Conservation (phyloP, 2,113 vertebrate genomes). For the Anguilla rostrata region DNA sequence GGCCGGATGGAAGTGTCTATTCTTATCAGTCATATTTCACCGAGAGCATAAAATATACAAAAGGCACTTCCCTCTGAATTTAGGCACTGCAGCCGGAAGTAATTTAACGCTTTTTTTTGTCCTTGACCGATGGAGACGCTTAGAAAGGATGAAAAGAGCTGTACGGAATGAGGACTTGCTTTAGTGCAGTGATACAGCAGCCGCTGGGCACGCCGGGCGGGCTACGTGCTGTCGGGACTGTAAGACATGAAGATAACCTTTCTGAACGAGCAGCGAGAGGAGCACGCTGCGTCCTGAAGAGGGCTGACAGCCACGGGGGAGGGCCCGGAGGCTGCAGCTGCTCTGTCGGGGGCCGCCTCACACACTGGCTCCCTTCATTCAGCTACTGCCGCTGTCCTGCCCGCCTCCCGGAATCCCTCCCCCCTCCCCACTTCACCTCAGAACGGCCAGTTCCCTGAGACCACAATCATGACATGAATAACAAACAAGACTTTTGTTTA, state of each 20-base stretch:
- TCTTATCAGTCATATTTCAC: not conserved
- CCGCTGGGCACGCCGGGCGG: not conserved
- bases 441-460: not conserved
- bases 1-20: not conserved
- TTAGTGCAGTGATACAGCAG: not conserved
- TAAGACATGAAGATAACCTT: not conserved
- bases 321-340: not conserved
- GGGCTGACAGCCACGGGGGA: not conserved
- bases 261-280: not conserved
- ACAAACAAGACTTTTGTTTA: not conserved
- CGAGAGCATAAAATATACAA: not conserved
- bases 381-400: not conserved
- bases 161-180: not conserved
- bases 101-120: not conserved
- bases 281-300: not conserved
- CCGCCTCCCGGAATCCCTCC: not conserved
- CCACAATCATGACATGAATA: not conserved
- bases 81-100: not conserved
- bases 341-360: not conserved
- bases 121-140: not conserved
- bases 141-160: not conserved
- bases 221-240: not conserved
- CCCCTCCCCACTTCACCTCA: not conserved
- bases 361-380: constrained; percentile 1
- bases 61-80: not conserved